These are phyloP conservation scores for Melanogrammus aeglefinus DNA, from an alignment of 2,797 vertebrate species.

Conservation along the genomic window DNA sequence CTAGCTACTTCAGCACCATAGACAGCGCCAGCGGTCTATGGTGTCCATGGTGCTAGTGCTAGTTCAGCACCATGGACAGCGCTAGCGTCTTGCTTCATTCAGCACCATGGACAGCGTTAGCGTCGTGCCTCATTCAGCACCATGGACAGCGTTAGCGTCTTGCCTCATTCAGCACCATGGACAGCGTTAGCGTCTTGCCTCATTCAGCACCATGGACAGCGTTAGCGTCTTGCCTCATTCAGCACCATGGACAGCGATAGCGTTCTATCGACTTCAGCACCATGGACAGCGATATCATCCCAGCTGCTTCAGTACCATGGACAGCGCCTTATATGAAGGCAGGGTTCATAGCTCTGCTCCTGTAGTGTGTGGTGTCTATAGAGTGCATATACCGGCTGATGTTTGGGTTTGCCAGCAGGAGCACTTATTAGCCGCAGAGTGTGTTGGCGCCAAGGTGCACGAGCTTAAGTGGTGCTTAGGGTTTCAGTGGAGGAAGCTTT, in stretches of 20 bases:
- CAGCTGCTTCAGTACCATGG: too few species aligned
- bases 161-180: background rate
- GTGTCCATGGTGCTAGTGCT: too few species aligned
- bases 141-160: too few species aligned
- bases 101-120: too few species aligned
- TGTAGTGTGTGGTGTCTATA: conserved; percentile 32
- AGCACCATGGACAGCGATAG: background rate
- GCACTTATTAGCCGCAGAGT: conserved; percentile 35
- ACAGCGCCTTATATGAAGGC: too few species aligned
- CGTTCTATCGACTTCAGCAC: too few species aligned
- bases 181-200: background rate
- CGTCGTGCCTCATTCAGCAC: background rate
- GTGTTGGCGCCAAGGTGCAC: background rate
- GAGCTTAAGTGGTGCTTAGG: background rate
- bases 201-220: background rate
- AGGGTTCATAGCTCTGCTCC: background rate
- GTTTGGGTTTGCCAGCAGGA: conserved; percentile 36
- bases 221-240: background rate
- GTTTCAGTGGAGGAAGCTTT: conserved; percentile 29
- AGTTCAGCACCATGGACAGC: conserved; percentile 36
- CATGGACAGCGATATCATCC: too few species aligned
- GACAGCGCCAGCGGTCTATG: conserved; percentile 22
- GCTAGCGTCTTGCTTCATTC: background rate
- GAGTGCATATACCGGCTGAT: conserved; percentile 39
- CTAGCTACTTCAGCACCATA: conserved; percentile 43